Percentiles rank a stretch among this genome's conserved stretches.
Evolutionary conservation across 1,140 invertebrate genomes (phyloP).

Genomic region (Drosophila arizonae): DNA sequence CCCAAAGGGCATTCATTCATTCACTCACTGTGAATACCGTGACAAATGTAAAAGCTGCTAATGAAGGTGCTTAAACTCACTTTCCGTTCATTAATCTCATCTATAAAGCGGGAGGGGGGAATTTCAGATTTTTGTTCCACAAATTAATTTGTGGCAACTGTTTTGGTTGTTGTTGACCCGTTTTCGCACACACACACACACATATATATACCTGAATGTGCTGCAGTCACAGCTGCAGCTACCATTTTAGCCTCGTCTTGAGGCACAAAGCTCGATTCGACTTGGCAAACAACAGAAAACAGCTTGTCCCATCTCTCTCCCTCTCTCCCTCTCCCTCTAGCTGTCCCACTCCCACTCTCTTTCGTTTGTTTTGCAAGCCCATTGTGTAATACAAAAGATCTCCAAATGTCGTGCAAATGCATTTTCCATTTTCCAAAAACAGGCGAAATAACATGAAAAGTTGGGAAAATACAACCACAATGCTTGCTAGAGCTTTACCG

Average conservation of each 20-base stretch:
- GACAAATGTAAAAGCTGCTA: conserved; percentile 41
- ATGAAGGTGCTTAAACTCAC: conserved; percentile 22
- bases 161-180: conserved; percentile 9
- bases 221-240: conserved; percentile 15
- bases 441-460: conserved; percentile 56
- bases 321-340: not conserved
- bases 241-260: not conserved
- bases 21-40: conserved; percentile 12
- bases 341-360: not conserved
- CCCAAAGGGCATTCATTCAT: conserved; percentile 7
- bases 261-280: not conserved
- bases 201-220: conserved; percentile 17
- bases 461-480: conserved; percentile 51
- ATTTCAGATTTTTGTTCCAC: conserved; percentile 2
- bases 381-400: conserved; percentile 61
- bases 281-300: conserved; percentile 21
- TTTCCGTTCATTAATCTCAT: conserved; percentile 38
- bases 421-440: conserved; percentile 71
- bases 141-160: conserved; percentile 10
- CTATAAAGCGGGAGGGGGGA: not conserved
- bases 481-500: conserved; percentile 27
- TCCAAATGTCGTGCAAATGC: conserved; percentile 63
- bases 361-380: not conserved
- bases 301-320: conserved; percentile 23
- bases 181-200: conserved; percentile 23